Percentiles rank a stretch among this genome's conserved stretches.
Conservation (phyloP, 2,888 invertebrate genomes). For the Pachycephus smyrnensis region DNA sequence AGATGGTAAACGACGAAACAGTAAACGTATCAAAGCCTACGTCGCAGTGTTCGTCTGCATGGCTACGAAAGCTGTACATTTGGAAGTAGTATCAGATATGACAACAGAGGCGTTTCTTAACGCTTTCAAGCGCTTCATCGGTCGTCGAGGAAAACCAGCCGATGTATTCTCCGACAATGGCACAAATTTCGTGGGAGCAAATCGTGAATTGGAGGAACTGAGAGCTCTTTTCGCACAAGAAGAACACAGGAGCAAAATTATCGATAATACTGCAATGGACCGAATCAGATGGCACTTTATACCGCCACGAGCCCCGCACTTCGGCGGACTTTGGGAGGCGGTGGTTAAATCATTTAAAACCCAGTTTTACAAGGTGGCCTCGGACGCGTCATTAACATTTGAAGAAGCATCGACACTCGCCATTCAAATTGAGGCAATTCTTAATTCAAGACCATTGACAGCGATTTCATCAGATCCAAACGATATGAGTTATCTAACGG, state of each 20-base stretch:
- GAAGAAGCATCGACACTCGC: conserved; percentile 33
- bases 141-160: conserved; percentile 28
- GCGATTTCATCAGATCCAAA: conserved; percentile 27
- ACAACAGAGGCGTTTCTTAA: conserved; percentile 29
- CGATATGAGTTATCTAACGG: conserved; percentile 21
- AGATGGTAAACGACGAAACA: conserved; percentile 19
- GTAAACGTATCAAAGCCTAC: conserved; percentile 26
- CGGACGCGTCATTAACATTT: conserved; percentile 23
- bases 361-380: conserved; percentile 28
- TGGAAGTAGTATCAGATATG: conserved; percentile 34
- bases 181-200: conserved; percentile 34
- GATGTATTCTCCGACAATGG: conserved; percentile 38
- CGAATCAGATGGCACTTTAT: conserved; percentile 41
- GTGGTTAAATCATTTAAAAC: conserved; percentile 39
- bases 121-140: conserved; percentile 31
- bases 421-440: conserved; percentile 24
- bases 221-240: not conserved
- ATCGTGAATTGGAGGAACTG: conserved; percentile 18
- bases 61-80: conserved; percentile 38
- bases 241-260: conserved; percentile 2
- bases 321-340: conserved; percentile 45
- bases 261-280: conserved; percentile 1
- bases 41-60: conserved; percentile 38
- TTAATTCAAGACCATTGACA: conserved; percentile 28
- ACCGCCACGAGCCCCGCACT: conserved; percentile 38